Percentiles rank a stretch among this genome's conserved stretches.
These are phyloP conservation scores for Xyrauchen texanus DNA, from an alignment of 2,113 vertebrate species.

Conservation along the genomic window DNA sequence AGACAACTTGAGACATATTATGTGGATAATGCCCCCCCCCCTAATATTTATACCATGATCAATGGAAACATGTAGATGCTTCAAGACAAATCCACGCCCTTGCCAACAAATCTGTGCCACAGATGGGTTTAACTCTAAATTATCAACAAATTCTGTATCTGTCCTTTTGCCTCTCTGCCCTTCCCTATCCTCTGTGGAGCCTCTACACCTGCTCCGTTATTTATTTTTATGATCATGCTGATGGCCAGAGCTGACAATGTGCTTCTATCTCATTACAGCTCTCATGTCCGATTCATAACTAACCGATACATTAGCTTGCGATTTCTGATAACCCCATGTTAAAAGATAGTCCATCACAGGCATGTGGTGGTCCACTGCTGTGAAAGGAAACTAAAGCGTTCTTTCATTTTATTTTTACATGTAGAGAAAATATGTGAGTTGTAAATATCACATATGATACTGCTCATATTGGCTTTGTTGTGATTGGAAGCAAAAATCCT, in stretches of 20 bases:
- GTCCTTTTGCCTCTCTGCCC: slow-evolving; percentile 61
- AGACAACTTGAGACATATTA: no score
- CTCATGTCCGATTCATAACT: not conserved
- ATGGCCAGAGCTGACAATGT: slow-evolving; percentile 50
- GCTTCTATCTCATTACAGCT: slow-evolving; percentile 55
- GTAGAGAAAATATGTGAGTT: not conserved
- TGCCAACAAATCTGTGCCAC: slow-evolving; percentile 55
- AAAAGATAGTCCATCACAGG: not conserved
- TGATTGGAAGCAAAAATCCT: no score
- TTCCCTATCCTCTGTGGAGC: slow-evolving; percentile 62
- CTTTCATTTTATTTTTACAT: no score
- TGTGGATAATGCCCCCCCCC: no score
- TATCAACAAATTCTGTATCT: slow-evolving; percentile 62
- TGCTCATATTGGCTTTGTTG: no score
- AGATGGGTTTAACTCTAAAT: slow-evolving; percentile 58
- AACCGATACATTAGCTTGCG: slow-evolving; percentile 21
- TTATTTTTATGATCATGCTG: slow-evolving; percentile 64
- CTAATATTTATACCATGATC: no score
- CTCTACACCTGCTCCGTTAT: slow-evolving; percentile 62
- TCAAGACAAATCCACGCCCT: no score
- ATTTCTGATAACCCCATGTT: slow-evolving; percentile 3
- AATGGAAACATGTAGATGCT: no score
- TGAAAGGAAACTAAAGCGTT: not conserved
- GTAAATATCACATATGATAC: not conserved
- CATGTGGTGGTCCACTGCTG: not conserved